Conservation (phyloP, 2,113 vertebrate species). For the Typhlomys cinereus region DNA sequence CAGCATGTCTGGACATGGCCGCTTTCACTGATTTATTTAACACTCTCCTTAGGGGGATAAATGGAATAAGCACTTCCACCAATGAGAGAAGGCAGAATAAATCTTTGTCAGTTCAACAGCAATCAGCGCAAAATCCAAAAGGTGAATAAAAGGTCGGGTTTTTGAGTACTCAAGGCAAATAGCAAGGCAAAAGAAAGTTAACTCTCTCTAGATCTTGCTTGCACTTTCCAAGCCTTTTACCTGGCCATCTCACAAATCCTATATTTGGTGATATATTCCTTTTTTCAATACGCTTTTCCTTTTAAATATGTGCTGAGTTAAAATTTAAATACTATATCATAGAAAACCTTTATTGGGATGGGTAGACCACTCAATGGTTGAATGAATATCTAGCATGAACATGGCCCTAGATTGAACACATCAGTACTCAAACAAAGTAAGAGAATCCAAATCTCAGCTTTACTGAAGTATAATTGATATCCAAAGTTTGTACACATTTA, state of each 20-base stretch:
- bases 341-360: not conserved
- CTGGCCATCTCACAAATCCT: not conserved
- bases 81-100: slow-evolving; percentile 11
- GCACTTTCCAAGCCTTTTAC: not conserved
- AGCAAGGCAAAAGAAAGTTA: not conserved
- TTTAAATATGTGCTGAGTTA: not conserved
- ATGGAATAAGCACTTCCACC: not conserved
- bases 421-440: not conserved
- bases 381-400: not conserved
- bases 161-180: not conserved
- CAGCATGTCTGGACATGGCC: slow-evolving; percentile 42
- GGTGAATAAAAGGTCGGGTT: slow-evolving; percentile 4
- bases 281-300: not conserved
- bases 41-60: slow-evolving; percentile 22
- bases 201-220: not conserved
- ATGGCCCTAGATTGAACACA: not conserved
- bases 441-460: not conserved
- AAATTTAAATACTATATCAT: not conserved
- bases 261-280: not conserved
- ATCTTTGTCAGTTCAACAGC: slow-evolving; percentile 30
- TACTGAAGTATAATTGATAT: not conserved
- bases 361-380: not conserved
- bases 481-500: not conserved
- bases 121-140: slow-evolving; percentile 5
- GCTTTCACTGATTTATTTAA: slow-evolving; percentile 52